Evolutionary conservation across 2,888 invertebrate species (phyloP), one percentile per base, ranked within the genome.

Genomic region (Loripinus fragilis): DNA sequence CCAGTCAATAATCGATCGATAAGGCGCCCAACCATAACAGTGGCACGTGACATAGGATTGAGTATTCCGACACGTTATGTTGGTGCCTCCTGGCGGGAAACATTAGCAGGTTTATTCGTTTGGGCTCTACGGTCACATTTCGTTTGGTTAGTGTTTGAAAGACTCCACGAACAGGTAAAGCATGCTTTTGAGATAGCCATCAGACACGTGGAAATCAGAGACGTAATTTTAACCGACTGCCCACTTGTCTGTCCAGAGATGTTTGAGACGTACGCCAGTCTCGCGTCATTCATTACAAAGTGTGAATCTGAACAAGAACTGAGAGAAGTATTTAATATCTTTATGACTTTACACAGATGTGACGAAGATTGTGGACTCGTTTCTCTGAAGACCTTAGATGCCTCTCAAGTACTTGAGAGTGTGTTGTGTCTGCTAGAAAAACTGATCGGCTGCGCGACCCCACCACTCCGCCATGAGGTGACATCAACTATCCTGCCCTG

Each of bases 271-370:
- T 84, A 86, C 69, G 80, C 83, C 23, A 52, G 76, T 12, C 48
- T 87, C 28, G 71, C 81, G 5, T 79, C 87, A 12, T 87, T 87
- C 66, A 85, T 85, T n/a, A 85, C 81, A 3, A 87, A 87, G 76
- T 86, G 87, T 67, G 80, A 86, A 71, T 85, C 84, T 52, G 86
- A 87, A 38, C 80, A 86, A n/a, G 87, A 87, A 65, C 70, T 87
- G 38, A 74, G 73, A 41, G 85, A 87, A 50, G 75, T 87, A 23
- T 45, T 80, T 12, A 76, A 78, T 12, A 72, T 87, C 7, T 83
- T 85, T 71, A 72, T 83, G 38, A 76, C 86, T 12, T 66, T 87
- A 23, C 87, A 87, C 64, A 73, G 64, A 35, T 87, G 87, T 66
- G 81, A 80, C 25, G 80, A 81, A 23, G 45, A 74, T 15, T 87